A percentile compares a stretch with the other conserved stretches of the same genome.
phyloP scores from a whole-genome alignment of 2,888 invertebrate species.

The Acrocyrtus sp. region DNA sequence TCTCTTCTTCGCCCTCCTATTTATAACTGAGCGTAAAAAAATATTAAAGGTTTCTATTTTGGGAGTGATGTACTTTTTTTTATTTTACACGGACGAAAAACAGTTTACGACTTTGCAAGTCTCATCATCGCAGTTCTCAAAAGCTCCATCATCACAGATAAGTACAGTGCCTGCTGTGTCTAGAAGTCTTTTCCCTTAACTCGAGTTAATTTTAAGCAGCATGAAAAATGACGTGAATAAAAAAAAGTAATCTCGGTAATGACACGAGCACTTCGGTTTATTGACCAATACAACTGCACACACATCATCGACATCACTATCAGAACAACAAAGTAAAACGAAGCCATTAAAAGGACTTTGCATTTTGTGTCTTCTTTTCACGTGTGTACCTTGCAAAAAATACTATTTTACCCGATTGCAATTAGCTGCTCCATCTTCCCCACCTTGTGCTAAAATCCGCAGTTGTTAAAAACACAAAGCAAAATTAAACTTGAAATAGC shows the following conservation, averaged over 20 bases:
- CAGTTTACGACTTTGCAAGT: not conserved
- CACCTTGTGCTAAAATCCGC: too few species aligned
- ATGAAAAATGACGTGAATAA: not conserved
- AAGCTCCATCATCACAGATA: not conserved
- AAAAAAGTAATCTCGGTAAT: not conserved
- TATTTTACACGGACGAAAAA: constrained; percentile 11
- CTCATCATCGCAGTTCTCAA: not conserved
- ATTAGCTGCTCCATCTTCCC: too few species aligned
- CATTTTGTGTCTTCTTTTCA: too few species aligned
- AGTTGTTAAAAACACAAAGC: too few species aligned
- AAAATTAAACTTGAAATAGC: too few species aligned
- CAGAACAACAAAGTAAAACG: not conserved
- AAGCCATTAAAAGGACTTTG: too few species aligned
- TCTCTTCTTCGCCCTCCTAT: not conserved
- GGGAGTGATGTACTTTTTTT: constrained; percentile 33
- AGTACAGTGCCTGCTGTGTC: not conserved
- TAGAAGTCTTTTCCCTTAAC: not conserved
- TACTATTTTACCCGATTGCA: too few species aligned
- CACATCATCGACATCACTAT: not conserved
- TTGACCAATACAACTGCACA: not conserved
- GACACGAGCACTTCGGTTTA: not conserved
- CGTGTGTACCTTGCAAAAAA: too few species aligned
- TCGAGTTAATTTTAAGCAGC: not conserved
- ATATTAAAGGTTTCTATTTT: constrained; percentile 24
- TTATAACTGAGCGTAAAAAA: too few species aligned